A percentile compares a stretch with the other conserved stretches of the same genome.
phyloP scores from a whole-genome alignment of 92 coral and sea anemone species.

The Palythoa grandiflora region DNA sequence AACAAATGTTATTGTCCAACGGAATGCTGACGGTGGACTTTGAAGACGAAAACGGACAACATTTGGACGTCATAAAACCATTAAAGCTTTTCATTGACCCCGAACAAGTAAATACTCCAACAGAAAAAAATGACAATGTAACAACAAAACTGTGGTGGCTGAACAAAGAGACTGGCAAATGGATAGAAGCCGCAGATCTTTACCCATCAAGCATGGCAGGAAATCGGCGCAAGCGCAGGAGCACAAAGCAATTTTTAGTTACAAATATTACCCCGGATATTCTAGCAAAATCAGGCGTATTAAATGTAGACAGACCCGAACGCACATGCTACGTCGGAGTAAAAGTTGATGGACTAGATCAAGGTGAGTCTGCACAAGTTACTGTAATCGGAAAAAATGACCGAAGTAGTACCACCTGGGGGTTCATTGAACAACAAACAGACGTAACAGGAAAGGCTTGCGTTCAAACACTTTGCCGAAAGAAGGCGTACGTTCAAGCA shows the following conservation, averaged over 20 bases:
- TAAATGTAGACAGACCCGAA: not conserved
- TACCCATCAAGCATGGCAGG: not conserved
- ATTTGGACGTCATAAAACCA: conserved; percentile 32
- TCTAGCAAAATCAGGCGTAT: not conserved
- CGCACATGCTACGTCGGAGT: not conserved
- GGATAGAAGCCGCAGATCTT: conserved; percentile 34
- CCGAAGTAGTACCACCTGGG: not conserved
- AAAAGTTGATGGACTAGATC: not conserved
- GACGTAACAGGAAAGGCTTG: not conserved
- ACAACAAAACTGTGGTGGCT: conserved; percentile 58
- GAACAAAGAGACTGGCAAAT: conserved; percentile 62
- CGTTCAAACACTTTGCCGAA: not conserved
- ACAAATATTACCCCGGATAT: not conserved
- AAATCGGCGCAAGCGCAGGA: not conserved
- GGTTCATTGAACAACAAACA: not conserved
- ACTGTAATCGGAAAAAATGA: not conserved
- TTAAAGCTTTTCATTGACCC: conserved; percentile 51
- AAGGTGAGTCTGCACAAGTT: conserved; percentile 1
- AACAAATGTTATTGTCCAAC: conserved; percentile 52
- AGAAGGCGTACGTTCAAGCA: not conserved
- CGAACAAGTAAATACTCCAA: conserved; percentile 43
- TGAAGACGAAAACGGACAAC: conserved; percentile 46
- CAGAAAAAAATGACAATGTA: not conserved
- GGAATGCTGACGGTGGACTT: conserved; percentile 54
- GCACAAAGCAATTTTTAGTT: not conserved